A percentile compares a stretch with the other conserved stretches of the same genome.
phyloP scores from a whole-genome alignment of 2,797 vertebrate species.

The Falco peregrinus region DNA sequence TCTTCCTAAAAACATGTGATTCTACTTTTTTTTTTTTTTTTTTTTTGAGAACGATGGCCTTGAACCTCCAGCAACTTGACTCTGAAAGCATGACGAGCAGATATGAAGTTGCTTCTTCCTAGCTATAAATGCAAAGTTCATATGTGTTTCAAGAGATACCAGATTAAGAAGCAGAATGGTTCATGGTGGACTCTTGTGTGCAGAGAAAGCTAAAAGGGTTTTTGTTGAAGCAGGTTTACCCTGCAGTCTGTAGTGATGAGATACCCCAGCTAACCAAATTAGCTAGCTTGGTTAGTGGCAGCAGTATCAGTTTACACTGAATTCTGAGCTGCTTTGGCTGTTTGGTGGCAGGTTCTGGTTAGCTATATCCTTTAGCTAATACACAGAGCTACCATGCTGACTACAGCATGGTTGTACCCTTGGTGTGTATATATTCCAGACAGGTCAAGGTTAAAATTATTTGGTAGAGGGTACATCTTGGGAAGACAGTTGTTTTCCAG shows the following conservation, averaged over 20 bases:
- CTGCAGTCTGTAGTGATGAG: neutral
- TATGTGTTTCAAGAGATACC: neutral
- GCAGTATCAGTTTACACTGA: neutral
- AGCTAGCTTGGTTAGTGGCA: neutral
- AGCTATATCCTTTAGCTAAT: neutral
- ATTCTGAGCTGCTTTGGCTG: neutral
- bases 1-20: neutral
- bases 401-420: neutral
- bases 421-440: neutral
- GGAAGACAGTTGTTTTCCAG: neutral
- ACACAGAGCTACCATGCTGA: neutral
- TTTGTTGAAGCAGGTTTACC: neutral
- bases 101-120: neutral
- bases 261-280: neutral
- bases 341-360: neutral
- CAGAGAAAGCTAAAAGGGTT: neutral
- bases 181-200: neutral
- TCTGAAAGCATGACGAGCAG: neutral
- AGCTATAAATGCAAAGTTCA: neutral
- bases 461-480: neutral
- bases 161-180: neutral
- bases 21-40: neutral
- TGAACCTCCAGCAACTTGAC: neutral
- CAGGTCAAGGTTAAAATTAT: neutral
- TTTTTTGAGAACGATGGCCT: neutral